Evolutionary conservation across 2,888 invertebrate species (phyloP).

Genomic region (Corythucha ciliata): DNA sequence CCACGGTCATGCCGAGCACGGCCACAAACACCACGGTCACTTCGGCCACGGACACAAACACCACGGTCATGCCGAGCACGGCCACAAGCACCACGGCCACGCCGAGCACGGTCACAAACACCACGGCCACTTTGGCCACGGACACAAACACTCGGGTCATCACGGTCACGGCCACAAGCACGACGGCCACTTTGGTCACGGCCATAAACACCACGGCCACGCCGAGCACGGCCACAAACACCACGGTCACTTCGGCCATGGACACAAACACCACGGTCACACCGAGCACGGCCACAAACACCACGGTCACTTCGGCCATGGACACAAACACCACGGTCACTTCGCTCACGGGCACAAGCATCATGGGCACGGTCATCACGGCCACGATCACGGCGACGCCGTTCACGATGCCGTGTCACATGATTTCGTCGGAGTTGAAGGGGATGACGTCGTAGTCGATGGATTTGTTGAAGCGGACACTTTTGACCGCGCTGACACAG

Average conservation of each 20-base stretch:
- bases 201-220: slow-evolving; percentile 31
- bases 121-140: slow-evolving; percentile 32
- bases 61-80: slow-evolving; percentile 59
- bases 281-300: slow-evolving; percentile 30
- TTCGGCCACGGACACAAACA: slow-evolving; percentile 43
- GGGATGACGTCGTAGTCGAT: slow-evolving; percentile 20
- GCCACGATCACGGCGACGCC: slow-evolving; percentile 38
- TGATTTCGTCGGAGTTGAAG: slow-evolving; percentile 26
- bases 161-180: slow-evolving; percentile 35
- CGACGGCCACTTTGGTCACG: slow-evolving; percentile 29
- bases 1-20: slow-evolving; percentile 34
- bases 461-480: slow-evolving; percentile 16
- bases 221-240: slow-evolving; percentile 31
- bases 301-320: slow-evolving; percentile 30
- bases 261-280: slow-evolving; percentile 32
- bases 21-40: slow-evolving; percentile 35
- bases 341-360: slow-evolving; percentile 34
- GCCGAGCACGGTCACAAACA: slow-evolving; percentile 32
- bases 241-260: slow-evolving; percentile 30
- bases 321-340: slow-evolving; percentile 33
- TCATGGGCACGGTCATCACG: slow-evolving; percentile 28
- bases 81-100: slow-evolving; percentile 49
- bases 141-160: slow-evolving; percentile 36
- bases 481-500: slow-evolving; percentile 21
- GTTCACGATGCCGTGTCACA: slow-evolving; percentile 41